Evolutionary conservation across 2,113 vertebrate genomes (phyloP), one percentile per base, ranked within the genome.

Genomic region (Capreolus pygargus): DNA sequence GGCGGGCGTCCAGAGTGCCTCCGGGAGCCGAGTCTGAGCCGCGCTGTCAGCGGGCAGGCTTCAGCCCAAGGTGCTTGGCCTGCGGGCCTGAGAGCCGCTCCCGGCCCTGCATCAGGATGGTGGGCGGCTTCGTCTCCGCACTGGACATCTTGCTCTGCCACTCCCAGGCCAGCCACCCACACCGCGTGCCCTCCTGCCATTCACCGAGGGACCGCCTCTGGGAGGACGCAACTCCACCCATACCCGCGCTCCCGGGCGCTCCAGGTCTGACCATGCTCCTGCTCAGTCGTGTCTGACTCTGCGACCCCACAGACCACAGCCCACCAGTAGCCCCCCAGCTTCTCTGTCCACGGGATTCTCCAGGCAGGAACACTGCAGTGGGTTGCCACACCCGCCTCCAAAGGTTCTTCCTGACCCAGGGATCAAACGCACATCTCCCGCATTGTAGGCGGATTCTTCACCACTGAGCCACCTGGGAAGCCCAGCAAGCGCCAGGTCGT

Each of bases 191-290:
- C 21, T 58, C 55, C 27, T 7, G 21, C 57, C 54, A 21, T 17
- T 3, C 0, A 16, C 1, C 3, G 2, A 61, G 45, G 28, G 33
- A 12, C 12, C 5, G 3, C n/a, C 43, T 12, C 13, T 0, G 0
- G 45, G 60, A 15, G 33, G 2, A 47, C 17, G 27, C 28, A 11
- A 11, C 39, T 43, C n/a, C 33, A 3, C 25, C 23, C 39, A 25
- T 7, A 9, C n/a, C 50, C 19, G 43, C 25, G 8, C 39, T 28
- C 17, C 12, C 30, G 74, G 81, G 21, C 21, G 54, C 55, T 15
- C 61, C 55, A n/a, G 67, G 67, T 6, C 67, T 70, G 67, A 39
- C 5, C 5, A 10, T 21, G 21, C 67, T 39, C n/a, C n/a, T 74
- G 67, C 36, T 74, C 67, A 23, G 5, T 39, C 5, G 21, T 23